phyloP scores from a whole-genome alignment of 2,888 invertebrate genomes.

The Brachypterus glaber region DNA sequence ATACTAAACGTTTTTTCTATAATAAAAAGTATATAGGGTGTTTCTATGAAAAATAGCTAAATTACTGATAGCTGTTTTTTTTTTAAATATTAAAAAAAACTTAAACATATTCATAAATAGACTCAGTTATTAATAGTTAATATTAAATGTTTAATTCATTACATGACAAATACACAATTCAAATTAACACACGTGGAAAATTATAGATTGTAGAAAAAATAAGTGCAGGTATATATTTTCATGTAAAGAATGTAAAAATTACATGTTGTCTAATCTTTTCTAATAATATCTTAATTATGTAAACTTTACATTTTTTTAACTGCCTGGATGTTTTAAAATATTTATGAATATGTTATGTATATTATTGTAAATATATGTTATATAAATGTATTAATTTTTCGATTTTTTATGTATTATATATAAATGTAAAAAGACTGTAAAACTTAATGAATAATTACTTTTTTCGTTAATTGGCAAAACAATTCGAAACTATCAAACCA shows the following conservation, averaged over 20 bases:
- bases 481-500: not conserved
- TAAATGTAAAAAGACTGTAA: slow-evolving; percentile 30
- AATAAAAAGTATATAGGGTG: too few species aligned
- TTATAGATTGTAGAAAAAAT: too few species aligned
- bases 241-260: slow-evolving; percentile 5
- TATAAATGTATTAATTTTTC: slow-evolving; percentile 27
- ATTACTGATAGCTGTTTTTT: too few species aligned
- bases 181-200: too few species aligned
- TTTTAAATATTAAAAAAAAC: too few species aligned
- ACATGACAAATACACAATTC: too few species aligned
- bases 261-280: not conserved
- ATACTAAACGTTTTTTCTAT: too few species aligned
- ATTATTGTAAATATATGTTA: slow-evolving; percentile 32
- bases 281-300: not conserved
- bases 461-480: not conserved
- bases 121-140: too few species aligned
- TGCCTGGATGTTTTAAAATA: slow-evolving; percentile 9
- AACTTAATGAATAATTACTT: not conserved
- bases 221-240: too few species aligned
- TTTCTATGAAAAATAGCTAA: too few species aligned
- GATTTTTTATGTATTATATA: slow-evolving; percentile 23
- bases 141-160: too few species aligned
- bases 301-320: slow-evolving; percentile 16
- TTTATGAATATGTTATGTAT: slow-evolving; percentile 24
- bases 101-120: too few species aligned